These are phyloP conservation scores for Spinibarbus caldwelli DNA, from an alignment of 2,797 vertebrate species.

Conservation along the genomic window DNA sequence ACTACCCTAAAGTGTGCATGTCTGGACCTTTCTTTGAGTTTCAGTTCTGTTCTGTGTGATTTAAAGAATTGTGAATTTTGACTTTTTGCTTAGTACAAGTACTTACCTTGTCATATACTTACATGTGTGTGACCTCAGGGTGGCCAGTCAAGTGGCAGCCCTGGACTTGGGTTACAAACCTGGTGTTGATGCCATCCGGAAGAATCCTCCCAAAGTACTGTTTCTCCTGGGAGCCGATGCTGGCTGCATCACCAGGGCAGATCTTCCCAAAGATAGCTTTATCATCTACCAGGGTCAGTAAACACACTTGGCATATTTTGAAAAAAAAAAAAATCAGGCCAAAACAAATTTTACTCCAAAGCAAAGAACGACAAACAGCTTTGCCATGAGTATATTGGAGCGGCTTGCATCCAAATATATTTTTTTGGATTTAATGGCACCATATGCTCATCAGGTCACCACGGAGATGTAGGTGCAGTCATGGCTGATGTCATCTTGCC, in stretches of 20 bases:
- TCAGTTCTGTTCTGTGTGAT: not conserved
- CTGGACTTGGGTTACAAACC: slow-evolving; percentile 96
- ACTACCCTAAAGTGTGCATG: not conserved
- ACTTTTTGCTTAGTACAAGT: not conserved
- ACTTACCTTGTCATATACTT: not conserved
- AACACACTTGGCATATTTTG: not conserved
- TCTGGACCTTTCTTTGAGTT: no score
- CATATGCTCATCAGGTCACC: slow-evolving; percentile 83
- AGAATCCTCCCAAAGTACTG: slow-evolving; percentile 89
- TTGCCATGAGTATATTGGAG: not conserved
- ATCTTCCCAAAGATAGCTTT: slow-evolving; percentile 90
- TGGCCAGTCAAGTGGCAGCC: slow-evolving; percentile 97
- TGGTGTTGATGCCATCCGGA: slow-evolving; percentile 90
- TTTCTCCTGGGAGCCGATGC: slow-evolving; percentile 94
- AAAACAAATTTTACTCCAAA: not conserved
- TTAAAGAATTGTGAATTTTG: slow-evolving; percentile 23
- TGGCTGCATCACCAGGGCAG: slow-evolving; percentile 88
- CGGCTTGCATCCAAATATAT: not conserved
- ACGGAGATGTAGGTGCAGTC: slow-evolving; percentile 91
- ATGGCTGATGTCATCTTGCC: slow-evolving; percentile 95
- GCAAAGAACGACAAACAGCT: not conserved
- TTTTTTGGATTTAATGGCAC: not conserved
- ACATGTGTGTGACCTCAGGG: slow-evolving; percentile 75
- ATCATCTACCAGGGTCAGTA: slow-evolving; percentile 93
- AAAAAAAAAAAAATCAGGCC: no score